Evolutionary conservation across 1,140 invertebrate species (phyloP), one percentile per base, ranked within the genome.

Genomic region (Drosophila lacteicornis): DNA sequence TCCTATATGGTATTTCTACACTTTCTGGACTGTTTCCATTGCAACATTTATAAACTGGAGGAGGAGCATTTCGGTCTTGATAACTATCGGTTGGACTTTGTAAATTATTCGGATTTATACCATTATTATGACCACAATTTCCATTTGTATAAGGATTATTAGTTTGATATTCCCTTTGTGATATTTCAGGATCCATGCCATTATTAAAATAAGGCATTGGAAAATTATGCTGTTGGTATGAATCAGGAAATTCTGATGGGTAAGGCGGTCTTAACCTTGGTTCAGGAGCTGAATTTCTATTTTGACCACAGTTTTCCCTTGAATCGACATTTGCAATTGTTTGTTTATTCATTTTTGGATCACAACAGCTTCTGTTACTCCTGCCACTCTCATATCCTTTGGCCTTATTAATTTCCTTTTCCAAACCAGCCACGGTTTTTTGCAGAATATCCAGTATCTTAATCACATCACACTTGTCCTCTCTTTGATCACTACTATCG

Each of bases 381-480:
- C 53, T 40, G 4, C 53, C 2, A 51, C 36, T 61, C 36, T 56
- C 17, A n/a, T n/a, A 22, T 25, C n/a, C 66, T 6, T 45, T 45
- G 12, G 22, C 9, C 8, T 15, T 53, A n/a, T 46, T 70, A 19
- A 70, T 68, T 68, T 70, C 57, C 12, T 50, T 33, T 40, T 80
- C 65, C 40, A 83, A 46, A 1, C 73, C 61, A 5, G 47, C 42
- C 9, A 84, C 46, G 17, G 81, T 80, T 45, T 66, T 42, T 12
- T 76, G 76, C 8, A 83, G 17, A 6, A 84, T 56, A 2, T 49
- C 15, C 6, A 83, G 59, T 9, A 83, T 60, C 12, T 76, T 58
- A n/a, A 25, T 36, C 0, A 80, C 59, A 62, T 82, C 36, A 25
- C 57, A 71, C 4, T 66, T 36, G 22, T 40, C 22, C 8, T 51